Percentiles rank a stretch among this genome's conserved stretches.
Conservation (phyloP, 2,888 invertebrate species). For the Lasioglossum calceatum region DNA sequence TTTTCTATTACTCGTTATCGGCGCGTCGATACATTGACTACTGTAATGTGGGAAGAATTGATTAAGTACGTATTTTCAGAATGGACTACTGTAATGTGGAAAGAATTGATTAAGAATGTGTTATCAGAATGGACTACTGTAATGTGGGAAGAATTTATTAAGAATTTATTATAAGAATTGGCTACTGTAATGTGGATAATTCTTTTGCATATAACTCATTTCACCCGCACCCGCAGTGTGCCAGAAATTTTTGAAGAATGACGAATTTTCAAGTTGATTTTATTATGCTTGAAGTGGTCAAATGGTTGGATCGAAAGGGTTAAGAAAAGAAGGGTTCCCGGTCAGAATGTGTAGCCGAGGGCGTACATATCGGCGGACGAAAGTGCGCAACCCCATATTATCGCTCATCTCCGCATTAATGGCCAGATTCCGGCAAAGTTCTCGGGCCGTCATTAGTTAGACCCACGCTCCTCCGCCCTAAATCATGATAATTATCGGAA, state of each 20-base stretch:
- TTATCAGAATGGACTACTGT: too few relatives aligned
- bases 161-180: too few relatives aligned
- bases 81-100: too few relatives aligned
- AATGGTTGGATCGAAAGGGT: neutral
- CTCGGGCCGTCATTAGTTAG: neutral
- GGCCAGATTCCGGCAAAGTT: conserved; percentile 24
- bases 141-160: too few relatives aligned
- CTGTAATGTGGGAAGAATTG: too few relatives aligned
- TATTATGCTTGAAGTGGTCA: neutral
- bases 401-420: conserved; percentile 18
- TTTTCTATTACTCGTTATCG: neutral
- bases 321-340: neutral
- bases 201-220: too few relatives aligned
- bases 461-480: neutral
- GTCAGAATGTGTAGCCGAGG: neutral
- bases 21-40: too few relatives aligned
- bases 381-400: neutral
- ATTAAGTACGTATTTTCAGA: too few relatives aligned
- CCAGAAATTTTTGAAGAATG: neutral
- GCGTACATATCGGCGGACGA: neutral
- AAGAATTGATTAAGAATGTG: too few relatives aligned
- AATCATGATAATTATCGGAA: conserved; percentile 43
- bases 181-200: too few relatives aligned
- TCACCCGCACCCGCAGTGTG: too few relatives aligned
- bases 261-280: neutral